A percentile compares a stretch with the other conserved stretches of the same genome.
These are phyloP conservation scores for Luscinia luscinia DNA, from an alignment of 2,797 vertebrate species.

Conservation along the genomic window DNA sequence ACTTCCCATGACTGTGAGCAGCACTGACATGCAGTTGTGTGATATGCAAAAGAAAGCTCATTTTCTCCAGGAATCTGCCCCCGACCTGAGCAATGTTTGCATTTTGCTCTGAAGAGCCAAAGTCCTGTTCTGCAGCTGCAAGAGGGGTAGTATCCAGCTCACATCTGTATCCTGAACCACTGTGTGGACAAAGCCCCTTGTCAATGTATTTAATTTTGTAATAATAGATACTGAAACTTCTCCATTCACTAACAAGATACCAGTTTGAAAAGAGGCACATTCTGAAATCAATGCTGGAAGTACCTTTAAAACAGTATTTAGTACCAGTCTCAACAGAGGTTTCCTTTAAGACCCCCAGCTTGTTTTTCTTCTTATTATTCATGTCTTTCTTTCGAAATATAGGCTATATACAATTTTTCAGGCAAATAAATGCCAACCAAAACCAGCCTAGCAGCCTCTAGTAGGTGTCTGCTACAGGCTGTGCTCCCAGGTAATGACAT, in stretches of 20 bases:
- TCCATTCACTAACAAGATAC: not conserved
- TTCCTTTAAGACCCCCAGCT: not conserved
- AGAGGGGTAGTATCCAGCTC: constrained; percentile 18
- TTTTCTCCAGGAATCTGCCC: not conserved
- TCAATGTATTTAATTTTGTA: not conserved
- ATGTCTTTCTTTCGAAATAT: not conserved
- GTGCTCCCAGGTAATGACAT: not conserved
- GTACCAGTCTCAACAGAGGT: not conserved
- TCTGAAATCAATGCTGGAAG: not conserved
- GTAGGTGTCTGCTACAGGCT: not conserved
- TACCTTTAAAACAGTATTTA: not conserved
- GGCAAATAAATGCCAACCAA: not conserved
- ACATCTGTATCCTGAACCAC: not conserved
- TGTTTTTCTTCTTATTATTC: not conserved
- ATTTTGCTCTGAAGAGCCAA: not conserved
- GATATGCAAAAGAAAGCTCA: not conserved
- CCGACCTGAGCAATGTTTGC: not conserved
- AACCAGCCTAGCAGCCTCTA: not conserved
- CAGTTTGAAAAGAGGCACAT: not conserved
- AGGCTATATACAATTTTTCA: not conserved
- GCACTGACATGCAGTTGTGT: not conserved
- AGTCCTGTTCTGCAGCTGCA: not conserved
- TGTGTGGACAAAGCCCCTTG: not conserved
- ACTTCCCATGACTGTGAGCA: not conserved
- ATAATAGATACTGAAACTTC: not conserved